Base-by-base conservation (phyloP, 2,888 invertebrate species). In the Yponomeuta cagnagella region DNA sequence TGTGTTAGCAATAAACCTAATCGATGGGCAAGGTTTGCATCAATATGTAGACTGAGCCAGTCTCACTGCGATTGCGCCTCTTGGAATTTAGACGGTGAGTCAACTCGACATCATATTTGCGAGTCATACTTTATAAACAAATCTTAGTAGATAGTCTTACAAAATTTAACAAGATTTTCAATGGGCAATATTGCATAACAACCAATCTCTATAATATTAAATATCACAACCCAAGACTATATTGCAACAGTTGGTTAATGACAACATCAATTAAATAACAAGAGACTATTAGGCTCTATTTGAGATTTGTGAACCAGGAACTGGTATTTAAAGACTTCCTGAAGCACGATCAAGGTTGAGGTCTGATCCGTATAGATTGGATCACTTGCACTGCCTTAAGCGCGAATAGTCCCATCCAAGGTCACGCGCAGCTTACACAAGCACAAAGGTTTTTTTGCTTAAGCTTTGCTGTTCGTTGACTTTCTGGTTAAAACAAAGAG, bases 1-100 rank as follows among this genome's bases (percentile, higher is more conserved):
- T 68, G 67, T 68, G 67, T 68, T 31, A 68, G 33, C 67, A 68
- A 68, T 37, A 37, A 33, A 31, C 33, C 30, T 10, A 65, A n/a
- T 65, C 10, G 30, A 33, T 65, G 65, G 65, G 65, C 10, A 31
- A 6, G 65, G 33, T 65, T 30, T 65, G 65, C 33, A 65, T 65
- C 65, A 12, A 33, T 30, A 65, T 65, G 30, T 30, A 65, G 31
- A 10, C 65, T 23, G 31, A 23, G 10, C 30, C n/a, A 2, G 65
- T 65, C 31, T 30, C 65, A 15, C 52, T 15, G 52, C 52, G 15
- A 58, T 15, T 15, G 52, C 15, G 52, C 52, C 52, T 58, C 52
- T 58, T 15, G 52, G 52, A 58, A 58, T 58, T 58, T 12, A 58
- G 52, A 58, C 52, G 52, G 52, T 58, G 52, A 58, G 52, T 58